These are phyloP conservation scores for Chromis chromis DNA, from an alignment of 2,797 vertebrate species.

Conservation along the genomic window DNA sequence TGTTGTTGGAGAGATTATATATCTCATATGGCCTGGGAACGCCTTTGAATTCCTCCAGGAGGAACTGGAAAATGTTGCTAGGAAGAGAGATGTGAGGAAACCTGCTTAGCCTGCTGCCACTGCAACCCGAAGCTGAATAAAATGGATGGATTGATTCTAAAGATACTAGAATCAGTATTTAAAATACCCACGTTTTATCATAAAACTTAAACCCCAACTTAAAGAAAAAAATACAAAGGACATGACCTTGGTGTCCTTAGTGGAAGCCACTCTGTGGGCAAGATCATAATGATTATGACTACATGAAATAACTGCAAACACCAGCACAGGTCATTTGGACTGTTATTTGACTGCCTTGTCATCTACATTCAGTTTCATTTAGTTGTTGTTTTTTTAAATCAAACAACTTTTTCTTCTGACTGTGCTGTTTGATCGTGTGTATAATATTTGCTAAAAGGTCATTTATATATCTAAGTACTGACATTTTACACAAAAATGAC, in stretches of 20 bases:
- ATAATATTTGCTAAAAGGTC: background rate
- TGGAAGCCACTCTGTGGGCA: background rate
- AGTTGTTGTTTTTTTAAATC: background rate
- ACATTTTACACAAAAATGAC: background rate
- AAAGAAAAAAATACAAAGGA: background rate
- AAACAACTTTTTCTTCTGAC: background rate
- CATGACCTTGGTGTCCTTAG: slow-evolving; percentile 1
- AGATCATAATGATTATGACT: background rate
- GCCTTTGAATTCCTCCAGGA: too few relatives aligned
- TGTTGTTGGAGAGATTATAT: too few relatives aligned
- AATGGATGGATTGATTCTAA: too few relatives aligned
- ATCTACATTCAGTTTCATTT: background rate
- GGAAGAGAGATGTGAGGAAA: too few relatives aligned
- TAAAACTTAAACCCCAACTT: too few relatives aligned
- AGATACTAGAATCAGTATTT: too few relatives aligned
- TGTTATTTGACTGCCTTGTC: background rate
- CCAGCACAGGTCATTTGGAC: background rate
- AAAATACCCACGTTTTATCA: too few relatives aligned
- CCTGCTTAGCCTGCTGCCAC: too few relatives aligned
- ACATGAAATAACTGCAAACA: background rate
- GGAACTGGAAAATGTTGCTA: too few relatives aligned
- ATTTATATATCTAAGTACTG: background rate
- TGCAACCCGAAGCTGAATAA: too few relatives aligned
- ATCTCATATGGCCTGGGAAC: too few relatives aligned
- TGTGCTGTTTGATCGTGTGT: background rate